Evolutionary conservation across 1,140 invertebrate species (phyloP), one percentile per base, ranked within the genome.

Genomic region (Sinella curviseta): DNA sequence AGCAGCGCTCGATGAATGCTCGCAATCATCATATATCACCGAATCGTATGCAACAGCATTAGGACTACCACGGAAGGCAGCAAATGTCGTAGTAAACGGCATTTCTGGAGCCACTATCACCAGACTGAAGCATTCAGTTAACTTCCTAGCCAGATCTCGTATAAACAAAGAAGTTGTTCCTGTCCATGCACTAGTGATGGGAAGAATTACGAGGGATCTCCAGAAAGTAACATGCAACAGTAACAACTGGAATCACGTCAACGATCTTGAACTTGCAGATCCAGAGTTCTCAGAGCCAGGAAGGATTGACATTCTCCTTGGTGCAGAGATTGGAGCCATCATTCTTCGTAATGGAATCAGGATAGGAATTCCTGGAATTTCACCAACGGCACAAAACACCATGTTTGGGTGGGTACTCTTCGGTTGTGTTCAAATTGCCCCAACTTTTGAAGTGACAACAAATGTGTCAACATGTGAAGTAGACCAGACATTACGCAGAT

Each of bases 371-470:
- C 57, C 31, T 4, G 26, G 34, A 12, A 26, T 17, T 26, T 8
- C 30, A 4, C 70, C 70, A 31, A 36, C 26, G 4, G 74, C 74
- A 39, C 35, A 48, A 36, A 75, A 75, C 20, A 39, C 74, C 4
- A 48, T 36, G 8, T 75, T 75, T 54, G 74, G 74, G 1, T 75
- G 74, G 74, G 35, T 75, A 3, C 35, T 75, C 28, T 75, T 48
- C 24, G 39, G 74, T 20, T 4, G 70, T 2, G 57, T 70, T 30
- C 65, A 30, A 30, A 3, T n/a, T 17, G 8, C 74, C 14, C 14
- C 74, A n/a, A 17, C 36, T 31, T 12, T 30, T 48, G 26, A 16
- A 48, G 34, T 54, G 3, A 14, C 4, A 14, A 30, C 30, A 2
- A 36, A 30, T 26, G 35, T 26, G 8, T 26, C 39, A 14, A 26